Conservation (phyloP, 2,797 vertebrate species). For the Esox masquinongy region DNA sequence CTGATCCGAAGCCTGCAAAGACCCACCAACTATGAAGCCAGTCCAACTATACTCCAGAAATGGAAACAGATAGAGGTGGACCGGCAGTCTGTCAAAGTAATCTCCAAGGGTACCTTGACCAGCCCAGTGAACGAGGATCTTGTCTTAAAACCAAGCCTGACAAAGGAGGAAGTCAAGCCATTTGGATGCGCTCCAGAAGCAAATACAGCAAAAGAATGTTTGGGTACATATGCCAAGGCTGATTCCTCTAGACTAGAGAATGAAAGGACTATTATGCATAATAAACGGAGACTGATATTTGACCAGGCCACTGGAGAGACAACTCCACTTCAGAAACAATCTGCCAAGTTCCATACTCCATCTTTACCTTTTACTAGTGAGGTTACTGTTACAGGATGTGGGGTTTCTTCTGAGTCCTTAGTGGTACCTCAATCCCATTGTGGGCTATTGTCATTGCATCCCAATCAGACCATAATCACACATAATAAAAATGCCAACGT, state of each 20-base stretch:
- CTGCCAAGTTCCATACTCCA: slow-evolving; percentile 51
- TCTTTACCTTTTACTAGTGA: slow-evolving; percentile 47
- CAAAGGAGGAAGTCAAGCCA: slow-evolving; percentile 48
- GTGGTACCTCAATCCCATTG: slow-evolving; percentile 36
- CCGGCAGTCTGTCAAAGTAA: slow-evolving; percentile 84
- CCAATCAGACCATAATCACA: slow-evolving; percentile 51
- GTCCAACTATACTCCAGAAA: slow-evolving; percentile 88
- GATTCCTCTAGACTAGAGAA: slow-evolving; percentile 12
- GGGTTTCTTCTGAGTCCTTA: slow-evolving; percentile 31
- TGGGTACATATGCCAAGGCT: slow-evolving; percentile 19
- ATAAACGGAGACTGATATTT: slow-evolving; percentile 71
- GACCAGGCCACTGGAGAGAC: slow-evolving; percentile 56
- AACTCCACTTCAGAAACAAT: slow-evolving; percentile 43
- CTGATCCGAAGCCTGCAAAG: slow-evolving; percentile 85
- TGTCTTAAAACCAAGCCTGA: slow-evolving; percentile 39
- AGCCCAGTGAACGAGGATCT: slow-evolving; percentile 66
- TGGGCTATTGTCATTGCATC: slow-evolving; percentile 30
- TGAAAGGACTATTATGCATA: slow-evolving; percentile 32
- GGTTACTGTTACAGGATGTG: slow-evolving; percentile 14
- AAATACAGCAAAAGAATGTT: slow-evolving; percentile 17
- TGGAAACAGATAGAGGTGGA: slow-evolving; percentile 95
- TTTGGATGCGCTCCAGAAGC: slow-evolving; percentile 7
- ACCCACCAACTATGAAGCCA: slow-evolving; percentile 89
- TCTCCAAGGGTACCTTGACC: slow-evolving; percentile 87
- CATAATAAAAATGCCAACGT: slow-evolving; percentile 45